Evolutionary conservation across 2,888 invertebrate species (phyloP).

Genomic region (Lithosia quadra): DNA sequence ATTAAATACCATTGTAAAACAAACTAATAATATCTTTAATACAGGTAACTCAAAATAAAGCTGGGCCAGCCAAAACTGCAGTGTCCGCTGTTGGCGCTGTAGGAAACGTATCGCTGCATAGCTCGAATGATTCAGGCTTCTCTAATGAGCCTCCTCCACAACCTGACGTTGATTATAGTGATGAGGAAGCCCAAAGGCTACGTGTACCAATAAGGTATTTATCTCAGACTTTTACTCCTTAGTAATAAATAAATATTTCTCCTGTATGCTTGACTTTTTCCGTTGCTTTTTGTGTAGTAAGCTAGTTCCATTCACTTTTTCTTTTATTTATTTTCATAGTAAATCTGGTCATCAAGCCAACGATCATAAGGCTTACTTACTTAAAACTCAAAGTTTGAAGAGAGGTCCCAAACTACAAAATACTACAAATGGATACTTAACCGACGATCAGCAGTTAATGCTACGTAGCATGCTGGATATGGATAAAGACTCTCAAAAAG

Average conservation of each 20-base stretch:
- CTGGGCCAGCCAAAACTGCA: slow-evolving; percentile 80
- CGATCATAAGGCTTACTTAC: slow-evolving; percentile 76
- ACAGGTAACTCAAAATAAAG: slow-evolving; percentile 79
- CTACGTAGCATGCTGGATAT: slow-evolving; percentile 82
- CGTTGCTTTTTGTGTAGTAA: slow-evolving; percentile 61
- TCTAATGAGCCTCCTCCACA: slow-evolving; percentile 96
- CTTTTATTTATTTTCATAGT: slow-evolving; percentile 74
- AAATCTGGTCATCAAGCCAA: slow-evolving; percentile 75
- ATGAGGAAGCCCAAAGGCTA: slow-evolving; percentile 92
- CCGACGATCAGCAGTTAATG: slow-evolving; percentile 86
- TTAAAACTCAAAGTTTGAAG: slow-evolving; percentile 83
- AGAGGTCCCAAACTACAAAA: slow-evolving; percentile 74
- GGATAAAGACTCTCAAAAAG: slow-evolving; percentile 88
- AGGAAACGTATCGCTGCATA: slow-evolving; percentile 93
- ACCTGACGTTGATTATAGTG: slow-evolving; percentile 96
- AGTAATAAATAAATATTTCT: slow-evolving; percentile 13
- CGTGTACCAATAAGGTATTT: slow-evolving; percentile 88
- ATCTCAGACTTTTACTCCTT: background rate
- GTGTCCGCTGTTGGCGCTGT: slow-evolving; percentile 85
- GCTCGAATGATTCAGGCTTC: slow-evolving; percentile 97
- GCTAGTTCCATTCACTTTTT: slow-evolving; percentile 61
- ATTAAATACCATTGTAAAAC: background rate
- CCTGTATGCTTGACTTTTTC: slow-evolving; percentile 57
- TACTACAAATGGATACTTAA: slow-evolving; percentile 81
- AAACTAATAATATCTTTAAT: background rate